These are phyloP conservation scores for Sitta europaea DNA, from an alignment of 2,113 vertebrate genomes.

Conservation along the genomic window DNA sequence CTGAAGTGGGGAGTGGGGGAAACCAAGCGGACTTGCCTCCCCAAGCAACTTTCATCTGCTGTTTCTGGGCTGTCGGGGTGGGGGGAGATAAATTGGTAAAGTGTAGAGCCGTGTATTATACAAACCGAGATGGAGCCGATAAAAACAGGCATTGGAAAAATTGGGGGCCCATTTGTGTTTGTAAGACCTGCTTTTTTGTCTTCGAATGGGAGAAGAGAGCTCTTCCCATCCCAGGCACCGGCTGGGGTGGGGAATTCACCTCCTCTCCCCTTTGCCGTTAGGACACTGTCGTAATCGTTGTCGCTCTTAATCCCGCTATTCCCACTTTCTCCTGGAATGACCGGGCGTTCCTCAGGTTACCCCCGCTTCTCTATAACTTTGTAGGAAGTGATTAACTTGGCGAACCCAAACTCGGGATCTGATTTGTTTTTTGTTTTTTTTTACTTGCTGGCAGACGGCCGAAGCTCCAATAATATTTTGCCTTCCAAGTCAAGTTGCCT, in stretches of 20 bases:
- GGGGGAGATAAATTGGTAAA: not conserved
- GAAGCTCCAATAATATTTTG: conserved; percentile 48
- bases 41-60: not conserved
- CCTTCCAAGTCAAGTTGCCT: conserved; percentile 42
- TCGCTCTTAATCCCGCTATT: not conserved
- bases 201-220: not conserved
- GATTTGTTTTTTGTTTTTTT: not conserved
- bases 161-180: not conserved
- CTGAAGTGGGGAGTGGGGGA: not conserved
- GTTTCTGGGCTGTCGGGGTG: not conserved
- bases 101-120: conserved; percentile 10
- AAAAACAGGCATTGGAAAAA: not conserved
- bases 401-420: not conserved
- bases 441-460: conserved; percentile 31
- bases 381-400: conserved; percentile 49
- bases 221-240: conserved; percentile 1
- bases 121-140: not conserved
- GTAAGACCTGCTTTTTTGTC: not conserved
- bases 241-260: conserved; percentile 35
- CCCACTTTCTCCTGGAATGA: not conserved
- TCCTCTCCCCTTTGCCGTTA: not conserved
- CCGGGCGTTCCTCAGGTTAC: conserved; percentile 11
- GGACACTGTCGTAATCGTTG: not conserved
- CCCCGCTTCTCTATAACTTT: conserved; percentile 18
- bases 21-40: not conserved